Conservation (phyloP, 37 sponge, comb jelly and placozoan species). For the Haliclona indistincta region DNA sequence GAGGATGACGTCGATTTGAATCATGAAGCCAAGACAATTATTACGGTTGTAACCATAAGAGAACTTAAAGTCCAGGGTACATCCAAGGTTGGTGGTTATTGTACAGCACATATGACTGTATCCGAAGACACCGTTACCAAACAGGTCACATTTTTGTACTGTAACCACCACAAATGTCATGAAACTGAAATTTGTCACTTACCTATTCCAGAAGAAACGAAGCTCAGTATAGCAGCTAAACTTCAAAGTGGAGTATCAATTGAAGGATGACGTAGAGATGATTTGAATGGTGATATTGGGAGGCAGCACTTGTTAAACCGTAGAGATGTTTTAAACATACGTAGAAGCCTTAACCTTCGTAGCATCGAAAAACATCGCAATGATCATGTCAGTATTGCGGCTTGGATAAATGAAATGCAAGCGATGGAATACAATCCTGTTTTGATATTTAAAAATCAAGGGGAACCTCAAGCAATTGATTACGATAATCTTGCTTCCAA, state of each 20-base stretch:
- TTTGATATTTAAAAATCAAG: slow-evolving; percentile 8
- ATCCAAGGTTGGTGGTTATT: not conserved
- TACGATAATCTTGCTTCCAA: not conserved
- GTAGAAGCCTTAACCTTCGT: not conserved
- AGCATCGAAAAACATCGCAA: slow-evolving; percentile 10
- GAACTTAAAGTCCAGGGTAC: not conserved
- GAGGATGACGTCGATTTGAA: no score
- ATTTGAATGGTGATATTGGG: not conserved
- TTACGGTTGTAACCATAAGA: no score
- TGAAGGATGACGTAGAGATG: slow-evolving; percentile 8
- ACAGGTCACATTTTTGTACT: not conserved
- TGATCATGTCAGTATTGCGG: slow-evolving; percentile 10
- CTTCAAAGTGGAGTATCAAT: not conserved
- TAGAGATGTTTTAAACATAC: not conserved
- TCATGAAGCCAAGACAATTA: no score
- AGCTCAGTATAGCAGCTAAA: not conserved
- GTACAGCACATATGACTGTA: not conserved
- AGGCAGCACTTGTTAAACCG: not conserved
- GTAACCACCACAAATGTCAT: not conserved
- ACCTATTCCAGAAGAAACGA: not conserved
- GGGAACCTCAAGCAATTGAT: slow-evolving; percentile 1
- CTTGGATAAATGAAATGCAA: slow-evolving; percentile 16
- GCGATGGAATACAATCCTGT: slow-evolving; percentile 9
- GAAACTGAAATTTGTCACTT: slow-evolving; percentile 3
- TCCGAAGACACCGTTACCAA: not conserved